Evolutionary conservation across 2,113 vertebrate species (phyloP).

Genomic region (Etia nguti): DNA sequence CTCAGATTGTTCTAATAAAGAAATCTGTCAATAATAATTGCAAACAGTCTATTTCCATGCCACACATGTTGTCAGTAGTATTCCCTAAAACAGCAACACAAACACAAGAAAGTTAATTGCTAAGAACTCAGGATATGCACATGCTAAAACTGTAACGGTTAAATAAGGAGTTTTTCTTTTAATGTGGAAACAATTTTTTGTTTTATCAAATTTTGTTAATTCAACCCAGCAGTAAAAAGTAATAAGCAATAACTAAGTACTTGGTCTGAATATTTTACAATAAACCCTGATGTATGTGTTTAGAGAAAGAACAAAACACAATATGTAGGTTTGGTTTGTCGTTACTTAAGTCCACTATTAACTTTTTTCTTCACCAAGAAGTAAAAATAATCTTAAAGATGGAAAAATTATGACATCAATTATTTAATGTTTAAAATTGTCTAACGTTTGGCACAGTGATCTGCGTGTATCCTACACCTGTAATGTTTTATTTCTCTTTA

Average conservation of each 20-base stretch:
- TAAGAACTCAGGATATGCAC: background rate
- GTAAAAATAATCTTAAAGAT: background rate
- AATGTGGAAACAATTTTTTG: accelerated
- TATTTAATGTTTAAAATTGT: accelerated
- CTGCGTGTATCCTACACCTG: background rate
- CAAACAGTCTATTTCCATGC: background rate
- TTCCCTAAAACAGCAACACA: background rate
- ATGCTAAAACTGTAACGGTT: background rate
- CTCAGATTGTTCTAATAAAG: background rate
- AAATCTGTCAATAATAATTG: background rate
- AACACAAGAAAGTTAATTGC: accelerated
- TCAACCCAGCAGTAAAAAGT: background rate
- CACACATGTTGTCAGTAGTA: background rate
- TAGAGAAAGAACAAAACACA: background rate
- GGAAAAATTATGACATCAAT: background rate
- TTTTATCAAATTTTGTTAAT: background rate
- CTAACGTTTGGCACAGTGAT: background rate
- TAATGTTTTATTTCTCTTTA: background rate
- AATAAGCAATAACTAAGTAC: background rate
- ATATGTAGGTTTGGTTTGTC: background rate
- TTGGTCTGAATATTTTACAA: background rate
- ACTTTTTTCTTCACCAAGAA: background rate
- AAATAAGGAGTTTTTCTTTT: background rate
- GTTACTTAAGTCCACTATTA: background rate
- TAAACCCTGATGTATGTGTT: accelerated